Base-by-base conservation (phyloP, 1,140 invertebrate genomes). In the Goniozus legneri region DNA sequence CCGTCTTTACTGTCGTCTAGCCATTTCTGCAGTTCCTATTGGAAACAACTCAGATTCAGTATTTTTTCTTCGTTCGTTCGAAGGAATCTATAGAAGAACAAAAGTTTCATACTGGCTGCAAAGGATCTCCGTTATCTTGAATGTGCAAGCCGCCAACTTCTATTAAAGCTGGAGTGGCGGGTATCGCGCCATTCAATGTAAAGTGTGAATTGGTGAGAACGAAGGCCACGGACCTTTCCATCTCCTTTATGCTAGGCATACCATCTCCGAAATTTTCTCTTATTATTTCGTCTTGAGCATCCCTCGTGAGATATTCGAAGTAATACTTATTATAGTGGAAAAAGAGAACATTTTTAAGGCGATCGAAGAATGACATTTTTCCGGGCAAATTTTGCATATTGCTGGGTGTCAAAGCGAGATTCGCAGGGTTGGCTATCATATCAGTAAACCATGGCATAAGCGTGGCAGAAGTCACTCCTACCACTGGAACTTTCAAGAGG, bases 1-100 rank as follows among this genome's bases (percentile, higher is more conserved):
- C 87, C 87, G 54, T 85, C 66, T 46, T 79, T 76, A 27, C 85
- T 81, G 49, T 81, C 83, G 46, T 87, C 82, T 24, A 88, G 65
- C 66, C 84, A 83, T 41, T 82, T 80, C 55, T 84, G 75, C 10
- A 88, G 53, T 34, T 85, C 83, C 83, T 86, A 64, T 76, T 68
- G 53, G 56, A 55, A 47, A 58, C 15, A 15, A 15, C 6, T 2
- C 0, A n/a, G 7, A 7, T 10, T 6, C 3, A 27, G 10, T 6
- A 6, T 27, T 27, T 10, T 10, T 33, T 33, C 4, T 8, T 13
- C 6, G n/a, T 8, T 33, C 3, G 4, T 33, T 33, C n/a, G 6
- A 33, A 33, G 14, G 8, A 4, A 33, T 4, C 8, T 33, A 6
- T 33, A 4, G n/a, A 33, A 6, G 4, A 33, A 38, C 7, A 33